Base-by-base conservation (phyloP, 2,113 vertebrate genomes). In the Mesitornis unicolor region DNA sequence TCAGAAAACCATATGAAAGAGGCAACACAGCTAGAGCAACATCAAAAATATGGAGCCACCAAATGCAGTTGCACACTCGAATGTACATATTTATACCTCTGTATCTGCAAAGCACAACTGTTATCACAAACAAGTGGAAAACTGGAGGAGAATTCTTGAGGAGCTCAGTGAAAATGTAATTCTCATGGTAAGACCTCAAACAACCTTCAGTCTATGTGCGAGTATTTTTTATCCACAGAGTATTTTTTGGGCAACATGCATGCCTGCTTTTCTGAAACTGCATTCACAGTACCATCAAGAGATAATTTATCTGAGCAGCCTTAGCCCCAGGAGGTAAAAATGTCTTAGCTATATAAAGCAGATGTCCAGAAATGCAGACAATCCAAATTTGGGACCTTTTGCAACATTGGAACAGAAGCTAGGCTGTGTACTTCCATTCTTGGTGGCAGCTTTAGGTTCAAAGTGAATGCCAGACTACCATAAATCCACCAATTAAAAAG, bases 241-340 rank as follows among this genome's bases (percentile, higher is more conserved):
- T n/a, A 75, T 20, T n/a, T 85, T 54, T 4, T 2, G 64, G 64
- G 51, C 20, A 78, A 79, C 0, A 0, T 5, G 4, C 2, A 15
- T 59, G 31, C 31, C n/a, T 90, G 28, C 9, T 78, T 79, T 78
- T 51, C 74, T 73, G 57, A 79, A 56, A 53, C 29, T 40, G 31
- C 38, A 35, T 53, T 89, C 57, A 31, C 15, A n/a, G 56, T 38
- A 61, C 21, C 1, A 12, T 20, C 16, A 28, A 50, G 45, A 61
- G 13, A 4, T 60, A 25, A 0, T n/a, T 81, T 10, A 71, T 65
- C 10, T 70, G 50, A 50, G 38, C 29, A 88, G 50, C 38, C n/a
- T 71, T n/a, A 71, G 38, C 16, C 42, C 69, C 42, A 69, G 50
- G n/a, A 71, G 4, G 16, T 33, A 25, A 77, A n/a, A 56, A 16